Conservation (phyloP, 2,888 invertebrate species). For the Petrolisthes cinctipes region DNA sequence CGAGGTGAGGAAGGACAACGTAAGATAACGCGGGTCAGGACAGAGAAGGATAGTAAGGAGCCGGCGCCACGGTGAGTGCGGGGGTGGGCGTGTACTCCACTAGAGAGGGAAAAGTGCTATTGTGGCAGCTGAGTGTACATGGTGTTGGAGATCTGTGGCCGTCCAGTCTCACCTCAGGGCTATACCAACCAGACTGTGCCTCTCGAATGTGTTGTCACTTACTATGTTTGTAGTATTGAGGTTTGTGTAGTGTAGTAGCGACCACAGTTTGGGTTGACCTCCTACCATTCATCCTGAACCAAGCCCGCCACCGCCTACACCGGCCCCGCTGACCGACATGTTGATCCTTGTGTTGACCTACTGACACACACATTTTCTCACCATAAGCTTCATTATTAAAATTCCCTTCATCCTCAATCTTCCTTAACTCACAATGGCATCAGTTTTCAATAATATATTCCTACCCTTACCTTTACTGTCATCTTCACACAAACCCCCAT, state of each 20-base stretch:
- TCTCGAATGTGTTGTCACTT: no score
- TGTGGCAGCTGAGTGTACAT: neutral
- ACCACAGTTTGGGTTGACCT: neutral
- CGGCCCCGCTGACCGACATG: conserved; percentile 10
- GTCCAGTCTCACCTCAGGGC: no score
- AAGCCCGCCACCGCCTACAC: neutral
- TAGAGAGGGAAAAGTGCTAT: neutral
- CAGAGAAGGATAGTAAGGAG: neutral
- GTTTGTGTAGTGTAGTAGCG: neutral
- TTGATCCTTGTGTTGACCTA: neutral
- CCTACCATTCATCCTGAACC: neutral
- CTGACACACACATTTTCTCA: neutral
- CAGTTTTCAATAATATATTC: neutral
- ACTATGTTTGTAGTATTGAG: neutral
- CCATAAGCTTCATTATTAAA: neutral
- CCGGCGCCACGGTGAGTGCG: conserved; percentile 30
- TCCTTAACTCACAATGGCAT: neutral
- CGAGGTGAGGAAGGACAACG: neutral
- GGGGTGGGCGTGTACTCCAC: conserved; percentile 42
- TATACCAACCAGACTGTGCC: no score
- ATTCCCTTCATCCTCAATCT: neutral
- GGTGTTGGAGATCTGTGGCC: no score
- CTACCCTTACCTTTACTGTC: neutral
- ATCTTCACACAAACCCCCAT: neutral
- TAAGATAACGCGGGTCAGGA: neutral